Conservation (phyloP, 2,113 vertebrate genomes). For the Balaeniceps rex region DNA sequence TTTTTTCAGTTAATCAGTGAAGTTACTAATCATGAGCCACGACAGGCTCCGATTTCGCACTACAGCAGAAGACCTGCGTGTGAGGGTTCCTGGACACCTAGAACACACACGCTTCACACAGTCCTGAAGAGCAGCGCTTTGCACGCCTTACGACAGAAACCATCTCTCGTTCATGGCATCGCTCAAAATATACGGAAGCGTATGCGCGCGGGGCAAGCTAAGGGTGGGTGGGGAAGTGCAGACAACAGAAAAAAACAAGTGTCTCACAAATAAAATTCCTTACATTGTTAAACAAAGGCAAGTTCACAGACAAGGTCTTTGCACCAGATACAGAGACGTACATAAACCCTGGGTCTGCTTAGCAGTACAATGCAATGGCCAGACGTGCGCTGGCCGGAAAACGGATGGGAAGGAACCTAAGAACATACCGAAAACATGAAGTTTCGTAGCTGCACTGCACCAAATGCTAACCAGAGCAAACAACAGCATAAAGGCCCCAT, state of each 20-base stretch:
- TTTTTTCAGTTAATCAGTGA: background rate
- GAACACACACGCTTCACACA: background rate
- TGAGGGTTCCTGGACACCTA: background rate
- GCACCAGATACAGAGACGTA: background rate
- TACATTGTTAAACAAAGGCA: background rate
- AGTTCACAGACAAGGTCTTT: background rate
- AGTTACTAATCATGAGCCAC: background rate
- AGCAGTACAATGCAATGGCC: background rate
- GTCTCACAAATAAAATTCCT: background rate
- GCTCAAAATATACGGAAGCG: background rate
- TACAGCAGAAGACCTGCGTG: background rate
- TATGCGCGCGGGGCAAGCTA: background rate
- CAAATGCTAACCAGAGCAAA: background rate
- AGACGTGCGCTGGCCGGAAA: background rate
- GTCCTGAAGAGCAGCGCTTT: background rate
- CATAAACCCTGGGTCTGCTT: background rate
- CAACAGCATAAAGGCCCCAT: background rate
- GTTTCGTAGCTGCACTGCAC: background rate
- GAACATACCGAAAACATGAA: background rate
- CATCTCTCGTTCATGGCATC: too few relatives aligned
- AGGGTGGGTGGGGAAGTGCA: background rate
- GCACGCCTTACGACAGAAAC: background rate
- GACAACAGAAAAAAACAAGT: background rate
- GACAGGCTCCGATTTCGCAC: too few relatives aligned
- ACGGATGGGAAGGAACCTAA: background rate